Conservation (phyloP, 2,888 invertebrate species). For the Agrochola lychnidis region DNA sequence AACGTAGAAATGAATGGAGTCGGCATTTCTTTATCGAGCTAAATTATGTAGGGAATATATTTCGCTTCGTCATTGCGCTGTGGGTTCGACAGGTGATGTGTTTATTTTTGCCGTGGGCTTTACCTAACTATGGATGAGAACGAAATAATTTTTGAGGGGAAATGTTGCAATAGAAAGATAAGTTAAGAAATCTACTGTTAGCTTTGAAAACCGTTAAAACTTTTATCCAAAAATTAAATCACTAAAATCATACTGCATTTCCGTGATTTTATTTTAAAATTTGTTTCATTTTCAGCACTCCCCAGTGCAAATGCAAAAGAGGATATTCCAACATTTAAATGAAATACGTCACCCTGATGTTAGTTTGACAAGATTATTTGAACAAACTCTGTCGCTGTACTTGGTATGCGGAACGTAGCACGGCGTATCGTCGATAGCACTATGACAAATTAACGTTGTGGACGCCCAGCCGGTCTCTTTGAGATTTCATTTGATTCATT, state of each 20-base stretch:
- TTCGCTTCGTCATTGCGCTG: slow-evolving; percentile 15
- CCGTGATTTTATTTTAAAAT: not conserved
- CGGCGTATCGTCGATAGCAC: slow-evolving; percentile 46
- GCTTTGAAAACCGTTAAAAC: not conserved
- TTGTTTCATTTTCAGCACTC: not conserved
- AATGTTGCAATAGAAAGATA: not conserved
- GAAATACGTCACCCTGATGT: slow-evolving; percentile 11
- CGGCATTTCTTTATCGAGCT: slow-evolving; percentile 42
- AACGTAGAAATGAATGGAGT: slow-evolving; percentile 61
- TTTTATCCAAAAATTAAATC: no score
- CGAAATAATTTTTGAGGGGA: not conserved
- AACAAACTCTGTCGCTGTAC: slow-evolving; percentile 27
- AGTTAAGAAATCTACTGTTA: not conserved
- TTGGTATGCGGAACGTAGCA: slow-evolving; percentile 47
- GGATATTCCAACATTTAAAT: slow-evolving; percentile 26
- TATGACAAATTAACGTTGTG: slow-evolving; percentile 58
- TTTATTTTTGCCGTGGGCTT: slow-evolving; percentile 7
- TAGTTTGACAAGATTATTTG: slow-evolving; percentile 35
- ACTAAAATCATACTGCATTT: no score
- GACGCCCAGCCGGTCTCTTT: slow-evolving; percentile 32
- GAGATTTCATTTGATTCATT: slow-evolving; percentile 47
- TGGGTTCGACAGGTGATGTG: slow-evolving; percentile 1
- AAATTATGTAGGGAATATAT: slow-evolving; percentile 16
- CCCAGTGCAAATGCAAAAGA: not conserved
- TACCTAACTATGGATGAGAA: not conserved